These are phyloP conservation scores for Callosobruchus maculatus DNA, from an alignment of 2,888 invertebrate species.

Conservation along the genomic window DNA sequence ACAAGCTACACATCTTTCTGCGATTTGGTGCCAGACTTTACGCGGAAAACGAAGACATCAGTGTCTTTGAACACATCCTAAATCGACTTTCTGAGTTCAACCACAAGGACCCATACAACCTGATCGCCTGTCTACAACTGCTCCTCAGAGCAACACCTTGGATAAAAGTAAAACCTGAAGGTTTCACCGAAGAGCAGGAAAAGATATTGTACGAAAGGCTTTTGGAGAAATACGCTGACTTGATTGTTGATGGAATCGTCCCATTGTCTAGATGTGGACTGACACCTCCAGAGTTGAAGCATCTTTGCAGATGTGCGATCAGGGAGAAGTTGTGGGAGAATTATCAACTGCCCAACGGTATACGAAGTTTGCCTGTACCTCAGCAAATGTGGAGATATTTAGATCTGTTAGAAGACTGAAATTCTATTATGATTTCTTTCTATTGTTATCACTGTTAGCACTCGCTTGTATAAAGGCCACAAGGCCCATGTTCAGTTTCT, in stretches of 20 bases:
- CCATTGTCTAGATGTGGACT: constrained; percentile 58
- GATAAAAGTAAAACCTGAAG: constrained; percentile 51
- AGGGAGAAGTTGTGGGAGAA: constrained; percentile 63
- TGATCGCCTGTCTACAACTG: constrained; percentile 66
- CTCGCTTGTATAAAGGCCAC: too few relatives aligned
- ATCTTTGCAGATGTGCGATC: constrained; percentile 69
- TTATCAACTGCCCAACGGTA: constrained; percentile 72
- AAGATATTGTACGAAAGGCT: constrained; percentile 20
- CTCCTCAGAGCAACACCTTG: constrained; percentile 62
- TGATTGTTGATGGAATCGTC: constrained; percentile 58
- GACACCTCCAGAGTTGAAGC: constrained; percentile 67
- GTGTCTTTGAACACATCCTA: constrained; percentile 60
- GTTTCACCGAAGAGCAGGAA: constrained; percentile 32
- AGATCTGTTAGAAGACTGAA: constrained; percentile 68
- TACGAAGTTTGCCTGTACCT: constrained; percentile 66
- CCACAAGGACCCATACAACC: constrained; percentile 63
- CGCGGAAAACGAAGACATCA: constrained; percentile 57
- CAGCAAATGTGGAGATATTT: constrained; percentile 64
- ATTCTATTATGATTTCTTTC: background rate
- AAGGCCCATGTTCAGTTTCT: too few relatives aligned
- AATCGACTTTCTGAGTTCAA: constrained; percentile 44
- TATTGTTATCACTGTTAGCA: too few relatives aligned
- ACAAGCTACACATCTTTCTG: constrained; percentile 70
- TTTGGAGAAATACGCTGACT: constrained; percentile 47
- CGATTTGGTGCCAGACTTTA: constrained; percentile 65